phyloP scores from a whole-genome alignment of 1,140 invertebrate species.

The Zaprionus kolodkinae region DNA sequence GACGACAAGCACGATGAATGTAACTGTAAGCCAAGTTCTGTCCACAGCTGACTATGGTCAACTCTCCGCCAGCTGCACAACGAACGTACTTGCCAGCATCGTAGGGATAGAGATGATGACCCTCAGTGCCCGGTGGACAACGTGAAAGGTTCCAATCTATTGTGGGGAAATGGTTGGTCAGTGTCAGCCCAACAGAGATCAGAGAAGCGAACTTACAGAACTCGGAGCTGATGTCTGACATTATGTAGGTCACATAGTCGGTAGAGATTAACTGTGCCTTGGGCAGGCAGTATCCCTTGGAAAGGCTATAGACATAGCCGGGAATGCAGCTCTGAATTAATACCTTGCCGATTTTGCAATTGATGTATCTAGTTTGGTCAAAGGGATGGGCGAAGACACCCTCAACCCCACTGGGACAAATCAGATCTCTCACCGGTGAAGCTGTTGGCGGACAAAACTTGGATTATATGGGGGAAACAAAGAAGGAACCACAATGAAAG shows the following conservation, averaged over 20 bases:
- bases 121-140: slow-evolving; percentile 64
- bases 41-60: slow-evolving; percentile 56
- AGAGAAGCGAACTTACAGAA: slow-evolving; percentile 63
- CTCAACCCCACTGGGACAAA: slow-evolving; percentile 48
- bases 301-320: slow-evolving; percentile 88
- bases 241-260: slow-evolving; percentile 69
- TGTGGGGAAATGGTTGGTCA: not conserved
- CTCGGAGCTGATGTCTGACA: slow-evolving; percentile 65
- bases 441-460: slow-evolving; percentile 32
- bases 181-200: not conserved
- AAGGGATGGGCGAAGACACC: slow-evolving; percentile 87
- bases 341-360: slow-evolving; percentile 86
- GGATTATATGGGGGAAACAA: slow-evolving; percentile 61
- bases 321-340: slow-evolving; percentile 87
- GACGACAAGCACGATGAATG: slow-evolving; percentile 42
- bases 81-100: slow-evolving; percentile 68
- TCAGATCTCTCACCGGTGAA: slow-evolving; percentile 29
- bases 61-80: slow-evolving; percentile 48
- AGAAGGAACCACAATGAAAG: slow-evolving; percentile 11
- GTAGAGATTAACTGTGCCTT: slow-evolving; percentile 85
- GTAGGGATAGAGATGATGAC: slow-evolving; percentile 73
- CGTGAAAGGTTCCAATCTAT: slow-evolving; percentile 60
- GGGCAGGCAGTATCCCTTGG: slow-evolving; percentile 86
- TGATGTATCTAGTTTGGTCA: slow-evolving; percentile 88
- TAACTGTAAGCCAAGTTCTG: slow-evolving; percentile 55